Conservation (phyloP, 2,113 vertebrate species). For the Scartelaos histophorus region DNA sequence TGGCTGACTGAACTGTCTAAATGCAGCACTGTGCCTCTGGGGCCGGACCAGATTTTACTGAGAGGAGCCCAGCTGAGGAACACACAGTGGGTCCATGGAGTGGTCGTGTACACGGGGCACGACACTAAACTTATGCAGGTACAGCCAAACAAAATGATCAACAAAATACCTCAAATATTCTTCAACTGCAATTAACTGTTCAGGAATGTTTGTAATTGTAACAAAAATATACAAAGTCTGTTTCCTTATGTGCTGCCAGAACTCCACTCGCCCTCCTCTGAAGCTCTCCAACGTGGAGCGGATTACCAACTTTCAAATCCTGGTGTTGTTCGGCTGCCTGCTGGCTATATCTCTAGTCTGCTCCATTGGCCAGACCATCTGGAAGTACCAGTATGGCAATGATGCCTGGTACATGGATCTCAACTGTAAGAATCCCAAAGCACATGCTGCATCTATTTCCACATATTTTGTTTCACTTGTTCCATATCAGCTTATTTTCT, state of each 20-base stretch:
- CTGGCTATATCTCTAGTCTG: constrained; percentile 95
- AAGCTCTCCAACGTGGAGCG: constrained; percentile 98
- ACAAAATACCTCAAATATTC: not conserved
- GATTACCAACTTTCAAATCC: constrained; percentile 97
- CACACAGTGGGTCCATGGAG: constrained; percentile 96
- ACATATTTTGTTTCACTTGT: constrained; percentile 75
- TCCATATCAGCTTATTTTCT: constrained; percentile 74
- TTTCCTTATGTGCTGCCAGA: constrained; percentile 76
- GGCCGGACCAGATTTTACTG: constrained; percentile 95
- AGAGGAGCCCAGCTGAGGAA: constrained; percentile 96
- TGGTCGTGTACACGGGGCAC: constrained; percentile 97
- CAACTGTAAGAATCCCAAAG: constrained; percentile 87
- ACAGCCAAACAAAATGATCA: not conserved
- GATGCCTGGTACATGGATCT: constrained; percentile 97
- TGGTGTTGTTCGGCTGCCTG: constrained; percentile 94
- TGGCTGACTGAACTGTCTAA: constrained; percentile 18
- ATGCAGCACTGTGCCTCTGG: constrained; percentile 87
- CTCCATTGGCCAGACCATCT: constrained; percentile 93
- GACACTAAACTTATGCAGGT: constrained; percentile 99
- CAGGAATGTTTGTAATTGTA: not conserved
- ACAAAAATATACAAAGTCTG: not conserved
- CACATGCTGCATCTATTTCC: constrained; percentile 49
- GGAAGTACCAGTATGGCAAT: constrained; percentile 89
- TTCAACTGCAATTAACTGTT: not conserved
- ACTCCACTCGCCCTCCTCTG: constrained; percentile 94